phyloP scores from a whole-genome alignment of 2,797 vertebrate genomes.

The Epinephelus malabaricus region DNA sequence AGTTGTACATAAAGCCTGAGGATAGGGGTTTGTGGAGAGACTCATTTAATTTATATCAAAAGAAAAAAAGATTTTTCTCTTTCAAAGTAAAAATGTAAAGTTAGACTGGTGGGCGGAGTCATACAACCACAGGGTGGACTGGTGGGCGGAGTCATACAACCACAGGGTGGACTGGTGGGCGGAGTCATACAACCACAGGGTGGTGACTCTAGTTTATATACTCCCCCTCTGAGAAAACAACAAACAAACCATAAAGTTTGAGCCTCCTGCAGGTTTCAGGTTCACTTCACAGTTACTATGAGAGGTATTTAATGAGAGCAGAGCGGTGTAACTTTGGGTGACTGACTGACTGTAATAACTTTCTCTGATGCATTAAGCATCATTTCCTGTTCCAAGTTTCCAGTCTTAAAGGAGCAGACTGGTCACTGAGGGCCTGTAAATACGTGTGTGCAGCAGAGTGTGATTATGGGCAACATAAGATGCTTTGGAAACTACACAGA shows the following conservation, averaged over 20 bases:
- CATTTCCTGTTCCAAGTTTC: conserved; percentile 60
- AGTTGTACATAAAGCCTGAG: too few species aligned
- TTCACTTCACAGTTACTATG: conserved; percentile 18
- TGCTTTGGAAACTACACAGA: neutral
- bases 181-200: too few species aligned
- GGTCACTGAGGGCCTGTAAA: conserved; percentile 20
- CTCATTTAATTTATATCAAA: too few species aligned
- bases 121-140: too few species aligned
- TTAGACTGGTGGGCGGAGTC: too few species aligned
- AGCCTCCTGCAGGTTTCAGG: neutral
- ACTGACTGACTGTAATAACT: neutral
- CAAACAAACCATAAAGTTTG: conserved; percentile 21
- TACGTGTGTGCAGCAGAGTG: neutral
- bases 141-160: too few species aligned
- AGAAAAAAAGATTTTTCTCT: too few species aligned
- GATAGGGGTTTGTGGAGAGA: too few species aligned
- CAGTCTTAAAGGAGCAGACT: conserved; percentile 42
- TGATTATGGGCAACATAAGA: conserved; percentile 9
- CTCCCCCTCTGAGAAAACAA: neutral
- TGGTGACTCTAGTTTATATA: neutral
- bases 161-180: too few species aligned
- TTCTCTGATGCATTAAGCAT: conserved; percentile 52
- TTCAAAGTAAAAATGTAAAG: too few species aligned
- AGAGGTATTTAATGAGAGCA: conserved; percentile 35
- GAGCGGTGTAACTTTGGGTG: neutral